A percentile compares a stretch with the other conserved stretches of the same genome.
phyloP scores from a whole-genome alignment of 2,797 vertebrate species.

The Cossypha heuglini region DNA sequence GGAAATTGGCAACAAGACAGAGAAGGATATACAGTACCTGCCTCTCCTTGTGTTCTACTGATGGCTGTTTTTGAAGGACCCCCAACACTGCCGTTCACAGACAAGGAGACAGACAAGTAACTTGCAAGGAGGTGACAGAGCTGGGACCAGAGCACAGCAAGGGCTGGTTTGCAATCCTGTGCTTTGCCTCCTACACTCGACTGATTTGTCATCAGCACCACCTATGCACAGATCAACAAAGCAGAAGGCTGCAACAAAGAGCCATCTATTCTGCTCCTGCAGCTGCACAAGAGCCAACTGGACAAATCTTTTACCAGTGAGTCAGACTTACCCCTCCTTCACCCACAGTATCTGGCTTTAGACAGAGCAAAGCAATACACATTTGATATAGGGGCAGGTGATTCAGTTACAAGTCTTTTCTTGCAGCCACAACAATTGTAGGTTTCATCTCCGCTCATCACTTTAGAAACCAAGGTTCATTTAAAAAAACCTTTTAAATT shows the following conservation, averaged over 20 bases:
- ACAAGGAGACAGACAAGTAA: background rate
- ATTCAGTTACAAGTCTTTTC: background rate
- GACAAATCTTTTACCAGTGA: constrained; percentile 42
- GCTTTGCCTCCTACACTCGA: background rate
- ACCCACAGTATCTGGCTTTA: background rate
- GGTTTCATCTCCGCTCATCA: background rate
- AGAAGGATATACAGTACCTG: background rate
- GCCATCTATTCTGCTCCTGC: constrained; percentile 14
- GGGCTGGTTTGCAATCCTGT: background rate
- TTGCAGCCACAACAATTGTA: background rate
- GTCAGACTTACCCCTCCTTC: constrained; percentile 31
- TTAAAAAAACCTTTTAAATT: background rate
- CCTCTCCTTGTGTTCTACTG: background rate
- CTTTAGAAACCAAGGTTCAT: background rate
- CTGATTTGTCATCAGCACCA: background rate
- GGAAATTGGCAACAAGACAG: background rate
- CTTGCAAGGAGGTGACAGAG: background rate
- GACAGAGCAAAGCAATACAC: background rate
- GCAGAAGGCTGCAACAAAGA: constrained; percentile 9
- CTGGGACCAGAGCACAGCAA: background rate
- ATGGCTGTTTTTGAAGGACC: background rate
- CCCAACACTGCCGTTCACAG: background rate
- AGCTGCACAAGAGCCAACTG: constrained; percentile 21
- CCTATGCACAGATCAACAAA: constrained; percentile 3
- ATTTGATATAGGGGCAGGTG: background rate